These are phyloP conservation scores for Coranthus polyacanthus DNA, from an alignment of 2,797 vertebrate species.

Conservation along the genomic window DNA sequence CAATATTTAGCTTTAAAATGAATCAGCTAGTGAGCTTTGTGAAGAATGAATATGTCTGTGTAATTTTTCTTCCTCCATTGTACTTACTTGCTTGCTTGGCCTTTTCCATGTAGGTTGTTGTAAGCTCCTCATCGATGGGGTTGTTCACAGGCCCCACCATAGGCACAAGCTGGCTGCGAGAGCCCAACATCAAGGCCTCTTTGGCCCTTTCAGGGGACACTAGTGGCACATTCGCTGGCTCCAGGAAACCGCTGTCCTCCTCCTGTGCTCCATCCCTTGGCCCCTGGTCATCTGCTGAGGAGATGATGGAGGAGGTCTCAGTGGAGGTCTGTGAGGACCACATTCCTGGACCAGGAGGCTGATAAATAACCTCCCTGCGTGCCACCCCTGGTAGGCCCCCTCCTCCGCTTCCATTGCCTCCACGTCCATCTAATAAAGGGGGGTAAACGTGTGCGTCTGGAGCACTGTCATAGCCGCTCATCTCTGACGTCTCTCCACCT, in stretches of 20 bases:
- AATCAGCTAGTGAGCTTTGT: too few relatives aligned
- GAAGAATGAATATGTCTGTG: neutral
- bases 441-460: conserved; percentile 84
- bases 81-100: conserved; percentile 99
- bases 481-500: conserved; percentile 91
- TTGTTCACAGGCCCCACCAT: conserved; percentile 97
- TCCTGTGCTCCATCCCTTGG: conserved; percentile 79
- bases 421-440: conserved; percentile 56
- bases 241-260: conserved; percentile 86
- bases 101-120: conserved; percentile 93
- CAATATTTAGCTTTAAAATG: too few relatives aligned
- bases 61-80: conserved; percentile 8
- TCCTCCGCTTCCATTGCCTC: conserved; percentile 53
- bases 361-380: conserved; percentile 85
- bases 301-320: conserved; percentile 87
- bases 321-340: conserved; percentile 87
- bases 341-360: conserved; percentile 75
- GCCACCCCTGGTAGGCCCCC: conserved; percentile 81
- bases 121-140: conserved; percentile 94
- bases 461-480: conserved; percentile 94
- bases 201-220: conserved; percentile 89
- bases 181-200: conserved; percentile 87
- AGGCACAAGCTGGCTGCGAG: conserved; percentile 92
- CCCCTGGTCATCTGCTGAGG: conserved; percentile 85
- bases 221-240: conserved; percentile 77